A percentile compares a stretch with the other conserved stretches of the same genome.
Conservation (phyloP, 2,113 vertebrate species). For the Grallaria varia region DNA sequence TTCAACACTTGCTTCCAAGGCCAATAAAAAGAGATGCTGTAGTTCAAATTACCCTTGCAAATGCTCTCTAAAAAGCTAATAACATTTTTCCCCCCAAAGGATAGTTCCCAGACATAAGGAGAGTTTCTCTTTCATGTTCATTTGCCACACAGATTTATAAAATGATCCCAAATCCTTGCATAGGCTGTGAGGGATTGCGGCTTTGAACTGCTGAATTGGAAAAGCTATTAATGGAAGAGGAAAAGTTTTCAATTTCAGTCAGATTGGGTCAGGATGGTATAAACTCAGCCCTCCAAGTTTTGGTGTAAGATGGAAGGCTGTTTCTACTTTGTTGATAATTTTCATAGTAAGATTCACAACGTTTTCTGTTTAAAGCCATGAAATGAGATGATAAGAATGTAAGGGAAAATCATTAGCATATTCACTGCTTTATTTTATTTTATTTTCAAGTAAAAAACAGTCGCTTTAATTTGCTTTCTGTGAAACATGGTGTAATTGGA, state of each 20-base stretch:
- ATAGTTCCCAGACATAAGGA: slow-evolving; percentile 30
- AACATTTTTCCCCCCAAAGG: slow-evolving; percentile 31
- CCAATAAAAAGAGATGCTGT: slow-evolving; percentile 45
- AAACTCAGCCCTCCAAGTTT: slow-evolving; percentile 30
- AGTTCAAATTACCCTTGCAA: slow-evolving; percentile 59
- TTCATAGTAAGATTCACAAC: slow-evolving; percentile 37
- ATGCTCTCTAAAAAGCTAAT: slow-evolving; percentile 59
- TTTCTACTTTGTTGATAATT: slow-evolving; percentile 47
- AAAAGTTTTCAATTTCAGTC: slow-evolving; percentile 47
- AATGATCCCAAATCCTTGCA: slow-evolving; percentile 59
- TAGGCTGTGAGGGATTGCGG: slow-evolving; percentile 35
- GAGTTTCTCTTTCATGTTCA: slow-evolving; percentile 34
- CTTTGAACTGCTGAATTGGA: slow-evolving; percentile 52
- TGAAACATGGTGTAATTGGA: background rate
- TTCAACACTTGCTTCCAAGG: slow-evolving; percentile 41
- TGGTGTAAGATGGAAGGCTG: slow-evolving; percentile 22
- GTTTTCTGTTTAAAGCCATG: slow-evolving; percentile 52
- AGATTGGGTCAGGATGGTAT: slow-evolving; percentile 45
- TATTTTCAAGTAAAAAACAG: slow-evolving; percentile 21
- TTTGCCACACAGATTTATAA: slow-evolving; percentile 59
- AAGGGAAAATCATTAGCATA: slow-evolving; percentile 37
- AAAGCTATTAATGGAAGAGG: slow-evolving; percentile 43
- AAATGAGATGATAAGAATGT: slow-evolving; percentile 58
- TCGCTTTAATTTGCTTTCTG: slow-evolving; percentile 61
- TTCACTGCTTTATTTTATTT: background rate